Percentiles rank a stretch among this genome's conserved stretches.
phyloP scores from a whole-genome alignment of 2,113 vertebrate species.

The Hypanus sabinus region DNA sequence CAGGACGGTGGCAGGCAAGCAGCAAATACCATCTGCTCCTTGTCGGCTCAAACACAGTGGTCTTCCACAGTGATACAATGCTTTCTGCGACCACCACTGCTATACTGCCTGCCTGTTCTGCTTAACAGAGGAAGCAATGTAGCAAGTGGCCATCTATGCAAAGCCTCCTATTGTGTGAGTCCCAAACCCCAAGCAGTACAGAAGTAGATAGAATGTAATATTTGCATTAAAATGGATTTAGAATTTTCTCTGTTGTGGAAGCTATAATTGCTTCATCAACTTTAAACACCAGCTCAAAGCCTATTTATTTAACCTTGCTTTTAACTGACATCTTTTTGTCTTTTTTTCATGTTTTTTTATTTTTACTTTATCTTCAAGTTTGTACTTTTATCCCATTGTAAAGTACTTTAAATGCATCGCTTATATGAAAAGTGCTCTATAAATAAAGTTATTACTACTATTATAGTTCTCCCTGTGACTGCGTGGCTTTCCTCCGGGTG shows the following conservation, averaged over 20 bases:
- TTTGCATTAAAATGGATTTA: constrained; percentile 4
- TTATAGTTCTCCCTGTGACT: too few relatives aligned
- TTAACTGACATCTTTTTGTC: too few relatives aligned
- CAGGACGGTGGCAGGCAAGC: not conserved
- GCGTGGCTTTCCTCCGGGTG: too few relatives aligned
- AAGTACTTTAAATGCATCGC: too few relatives aligned
- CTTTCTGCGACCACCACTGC: not conserved
- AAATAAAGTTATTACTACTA: too few relatives aligned
- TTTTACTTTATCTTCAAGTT: too few relatives aligned
- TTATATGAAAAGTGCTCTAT: too few relatives aligned
- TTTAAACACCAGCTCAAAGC: too few relatives aligned
- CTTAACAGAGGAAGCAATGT: not conserved
- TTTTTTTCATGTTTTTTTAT: too few relatives aligned
- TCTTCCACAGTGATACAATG: not conserved
- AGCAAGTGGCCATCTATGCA: not conserved
- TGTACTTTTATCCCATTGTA: too few relatives aligned
- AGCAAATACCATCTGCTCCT: not conserved
- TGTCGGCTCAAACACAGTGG: not conserved
- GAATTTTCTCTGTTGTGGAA: not conserved
- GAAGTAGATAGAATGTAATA: not conserved
- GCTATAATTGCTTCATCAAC: not conserved
- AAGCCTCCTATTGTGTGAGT: not conserved
- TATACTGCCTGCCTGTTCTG: not conserved
- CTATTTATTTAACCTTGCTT: too few relatives aligned
- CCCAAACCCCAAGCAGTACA: not conserved